Evolutionary conservation across 2,888 invertebrate genomes (phyloP).

Genomic region (Cantharis lateralis): DNA sequence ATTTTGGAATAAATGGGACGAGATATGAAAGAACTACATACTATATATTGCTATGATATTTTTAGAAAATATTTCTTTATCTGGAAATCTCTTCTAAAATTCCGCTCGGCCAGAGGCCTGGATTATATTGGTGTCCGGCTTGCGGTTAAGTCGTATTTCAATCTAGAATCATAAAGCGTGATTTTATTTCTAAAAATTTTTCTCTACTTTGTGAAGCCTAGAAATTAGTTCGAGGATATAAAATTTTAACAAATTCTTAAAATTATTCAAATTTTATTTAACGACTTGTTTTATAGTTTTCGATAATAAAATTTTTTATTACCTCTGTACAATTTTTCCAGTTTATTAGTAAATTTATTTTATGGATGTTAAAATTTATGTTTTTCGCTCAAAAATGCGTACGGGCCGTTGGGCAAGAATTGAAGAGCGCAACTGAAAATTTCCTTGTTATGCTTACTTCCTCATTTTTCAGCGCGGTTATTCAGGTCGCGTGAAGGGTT

Average conservation of each 20-base stretch:
- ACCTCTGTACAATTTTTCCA: not conserved
- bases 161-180: not conserved
- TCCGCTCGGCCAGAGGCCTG: too few species aligned
- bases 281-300: not conserved
- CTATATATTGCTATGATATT: too few species aligned
- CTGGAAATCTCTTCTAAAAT: too few species aligned
- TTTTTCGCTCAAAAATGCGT: not conserved
- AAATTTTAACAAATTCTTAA: not conserved
- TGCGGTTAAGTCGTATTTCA: too few species aligned
- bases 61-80: too few species aligned
- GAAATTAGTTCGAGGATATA: not conserved
- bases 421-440: not conserved
- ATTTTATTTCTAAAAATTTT: not conserved
- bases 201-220: not conserved
- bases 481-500: conserved; percentile 6
- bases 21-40: too few species aligned
- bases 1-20: not conserved
- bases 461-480: not conserved
- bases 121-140: too few species aligned
- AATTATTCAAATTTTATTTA: not conserved
- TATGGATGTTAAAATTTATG: not conserved
- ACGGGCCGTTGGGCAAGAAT: not conserved
- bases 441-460: not conserved
- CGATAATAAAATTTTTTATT: not conserved
- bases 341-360: not conserved